A percentile compares a stretch with the other conserved stretches of the same genome.
phyloP scores from a whole-genome alignment of 2,113 vertebrate genomes.

The Condylura cristata region DNA sequence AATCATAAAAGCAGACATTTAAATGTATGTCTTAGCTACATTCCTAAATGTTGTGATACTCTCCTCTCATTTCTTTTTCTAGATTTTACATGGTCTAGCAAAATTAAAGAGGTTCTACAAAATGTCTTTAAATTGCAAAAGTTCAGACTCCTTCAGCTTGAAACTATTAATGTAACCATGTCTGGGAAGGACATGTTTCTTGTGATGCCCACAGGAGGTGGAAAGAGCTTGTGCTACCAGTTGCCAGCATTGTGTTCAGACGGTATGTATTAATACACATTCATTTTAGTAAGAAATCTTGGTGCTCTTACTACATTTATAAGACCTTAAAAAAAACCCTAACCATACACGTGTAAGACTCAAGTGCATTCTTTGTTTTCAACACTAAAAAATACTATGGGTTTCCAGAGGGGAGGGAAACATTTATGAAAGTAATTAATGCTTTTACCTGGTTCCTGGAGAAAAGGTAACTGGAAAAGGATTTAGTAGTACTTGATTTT shows the following conservation, averaged over 20 bases:
- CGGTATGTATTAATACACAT: conserved; percentile 84
- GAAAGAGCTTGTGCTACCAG: conserved; percentile 98
- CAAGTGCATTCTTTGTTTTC: background rate
- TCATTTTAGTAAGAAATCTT: background rate
- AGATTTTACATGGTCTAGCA: conserved; percentile 95
- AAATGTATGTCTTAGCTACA: background rate
- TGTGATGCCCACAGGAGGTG: conserved; percentile 97
- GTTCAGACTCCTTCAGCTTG: conserved; percentile 93
- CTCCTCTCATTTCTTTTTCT: conserved; percentile 37
- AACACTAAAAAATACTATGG: background rate
- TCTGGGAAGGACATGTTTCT: conserved; percentile 93
- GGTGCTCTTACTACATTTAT: conserved; percentile 24
- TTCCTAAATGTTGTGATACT: background rate
- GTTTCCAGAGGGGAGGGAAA: background rate
- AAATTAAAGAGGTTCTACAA: conserved; percentile 86
- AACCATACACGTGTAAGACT: background rate
- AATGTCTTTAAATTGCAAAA: conserved; percentile 89
- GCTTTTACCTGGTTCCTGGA: background rate
- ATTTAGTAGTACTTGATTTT: background rate
- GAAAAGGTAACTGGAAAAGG: background rate
- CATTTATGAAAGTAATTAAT: background rate
- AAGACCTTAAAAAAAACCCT: conserved; percentile 8
- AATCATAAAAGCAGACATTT: background rate
- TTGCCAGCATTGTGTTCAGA: conserved; percentile 94
- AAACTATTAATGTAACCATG: conserved; percentile 94